Evolutionary conservation across 2,113 vertebrate genomes (phyloP).

Genomic region (Neopipo cinnamomea): DNA sequence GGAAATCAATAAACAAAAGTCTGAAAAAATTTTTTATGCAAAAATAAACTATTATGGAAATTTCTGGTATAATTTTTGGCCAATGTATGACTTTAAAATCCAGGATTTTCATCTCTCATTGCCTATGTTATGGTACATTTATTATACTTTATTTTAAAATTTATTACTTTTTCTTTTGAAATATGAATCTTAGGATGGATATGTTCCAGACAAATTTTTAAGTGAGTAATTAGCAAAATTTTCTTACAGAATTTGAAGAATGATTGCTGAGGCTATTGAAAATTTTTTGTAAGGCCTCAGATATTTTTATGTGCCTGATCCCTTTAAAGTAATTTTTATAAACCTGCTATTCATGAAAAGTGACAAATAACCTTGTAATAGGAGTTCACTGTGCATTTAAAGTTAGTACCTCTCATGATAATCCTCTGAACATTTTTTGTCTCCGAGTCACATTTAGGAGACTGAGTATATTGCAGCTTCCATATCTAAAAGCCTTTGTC

Average conservation of each 20-base stretch:
- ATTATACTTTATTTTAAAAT: neutral
- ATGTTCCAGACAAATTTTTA: neutral
- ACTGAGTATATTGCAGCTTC: neutral
- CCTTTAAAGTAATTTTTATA: neutral
- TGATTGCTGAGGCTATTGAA: neutral
- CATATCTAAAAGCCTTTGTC: neutral
- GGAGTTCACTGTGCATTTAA: neutral
- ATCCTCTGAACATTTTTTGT: neutral
- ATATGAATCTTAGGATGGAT: neutral
- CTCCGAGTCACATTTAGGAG: neutral
- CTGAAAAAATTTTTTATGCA: slow-evolving; percentile 44
- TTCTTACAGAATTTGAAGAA: neutral
- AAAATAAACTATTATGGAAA: slow-evolving; percentile 5
- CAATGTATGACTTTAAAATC: neutral
- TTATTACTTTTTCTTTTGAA: neutral
- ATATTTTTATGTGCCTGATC: neutral
- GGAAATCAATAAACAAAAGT: slow-evolving; percentile 56
- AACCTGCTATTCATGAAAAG: neutral
- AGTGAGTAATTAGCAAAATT: neutral
- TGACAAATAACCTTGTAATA: neutral
- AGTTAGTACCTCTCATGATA: neutral
- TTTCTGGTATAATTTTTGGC: neutral
- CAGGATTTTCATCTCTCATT: neutral
- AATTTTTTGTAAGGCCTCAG: neutral
- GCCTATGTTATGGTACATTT: neutral